Evolutionary conservation across 92 coral and sea anemone genomes (phyloP), one percentile per base, ranked within the genome.

Genomic region (Epizoanthus stellaris): DNA sequence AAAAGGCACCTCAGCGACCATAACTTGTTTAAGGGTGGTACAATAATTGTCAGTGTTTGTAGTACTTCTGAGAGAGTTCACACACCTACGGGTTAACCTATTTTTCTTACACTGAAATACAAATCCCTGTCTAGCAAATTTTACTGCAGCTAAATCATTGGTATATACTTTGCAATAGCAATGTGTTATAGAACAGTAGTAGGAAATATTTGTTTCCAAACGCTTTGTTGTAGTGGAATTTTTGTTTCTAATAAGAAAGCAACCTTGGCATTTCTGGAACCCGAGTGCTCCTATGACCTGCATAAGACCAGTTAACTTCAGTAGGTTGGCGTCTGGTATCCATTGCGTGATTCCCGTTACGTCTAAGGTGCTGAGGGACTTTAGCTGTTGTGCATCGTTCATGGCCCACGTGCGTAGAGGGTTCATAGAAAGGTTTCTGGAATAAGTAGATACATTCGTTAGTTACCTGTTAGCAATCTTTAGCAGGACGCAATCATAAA

Each of bases 391-490:
- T 70, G 53, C 7, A 3, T 15, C 30, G 3, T 13, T 39, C 43
- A 45, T 21, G 8, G 17, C 11, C 75, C 75, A 70, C 23, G 6
- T 70, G 54, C n/a, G 75, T 21, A 70, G 56, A 7, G 75, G 75
- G 75, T 70, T 70, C 52, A n/a, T 70, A 2, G 75, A 70, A 15
- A 70, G 21, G 20, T 70, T 70, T 42, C 75, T 70, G 25, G 19
- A 70, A 16, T 7, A 25, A 70, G 15, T 15, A 13, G 12, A 70
- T 8, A 17, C 42, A 38, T 66, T 30, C 36, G 2, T 30, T 30
- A 30, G 36, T 30, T 66, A 66, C 56, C 5, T 52, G 3, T 65
- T 12, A 10, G 19, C 36, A 30, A 30, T 30, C 2, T 30, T 2
- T 30, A 30, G 36, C 36, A 2, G 36, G 36, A 30, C 36, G 42